Conservation (phyloP, 2,888 invertebrate genomes). For the Melolontha melolontha region DNA sequence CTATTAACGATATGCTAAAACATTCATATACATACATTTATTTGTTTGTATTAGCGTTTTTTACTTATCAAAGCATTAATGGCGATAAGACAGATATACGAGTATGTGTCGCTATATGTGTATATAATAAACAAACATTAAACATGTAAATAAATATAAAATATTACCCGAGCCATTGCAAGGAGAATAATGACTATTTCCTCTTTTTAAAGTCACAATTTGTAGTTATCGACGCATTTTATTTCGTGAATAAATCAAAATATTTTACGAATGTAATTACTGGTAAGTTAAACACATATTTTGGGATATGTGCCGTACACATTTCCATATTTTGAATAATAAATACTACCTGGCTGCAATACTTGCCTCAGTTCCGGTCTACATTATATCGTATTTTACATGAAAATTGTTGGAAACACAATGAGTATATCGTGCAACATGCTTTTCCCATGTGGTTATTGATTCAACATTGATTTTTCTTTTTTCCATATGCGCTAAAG, state of each 20-base stretch:
- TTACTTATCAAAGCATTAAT: too few relatives aligned
- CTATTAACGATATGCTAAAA: too few relatives aligned
- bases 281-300: conserved; percentile 19
- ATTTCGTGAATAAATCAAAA: conserved; percentile 35
- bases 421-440: conserved; percentile 26
- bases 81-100: too few relatives aligned
- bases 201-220: conserved; percentile 22
- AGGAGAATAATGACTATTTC: conserved; percentile 7
- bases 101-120: too few relatives aligned
- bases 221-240: conserved; percentile 30
- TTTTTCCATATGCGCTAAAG: not conserved
- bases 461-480: conserved; percentile 23
- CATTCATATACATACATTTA: too few relatives aligned
- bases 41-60: too few relatives aligned
- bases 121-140: too few relatives aligned
- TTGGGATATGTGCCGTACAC: conserved; percentile 11
- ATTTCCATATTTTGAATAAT: conserved; percentile 37
- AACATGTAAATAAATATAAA: not conserved
- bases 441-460: conserved; percentile 11
- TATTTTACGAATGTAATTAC: conserved; percentile 31
- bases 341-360: conserved; percentile 12
- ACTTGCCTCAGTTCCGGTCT: conserved; percentile 18
- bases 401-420: conserved; percentile 28
- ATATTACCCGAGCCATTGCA: conserved; percentile 4
- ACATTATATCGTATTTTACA: conserved; percentile 27